Evolutionary conservation across 92 coral and sea anemone species (phyloP).

Genomic region (Blastomussa wellsi): DNA sequence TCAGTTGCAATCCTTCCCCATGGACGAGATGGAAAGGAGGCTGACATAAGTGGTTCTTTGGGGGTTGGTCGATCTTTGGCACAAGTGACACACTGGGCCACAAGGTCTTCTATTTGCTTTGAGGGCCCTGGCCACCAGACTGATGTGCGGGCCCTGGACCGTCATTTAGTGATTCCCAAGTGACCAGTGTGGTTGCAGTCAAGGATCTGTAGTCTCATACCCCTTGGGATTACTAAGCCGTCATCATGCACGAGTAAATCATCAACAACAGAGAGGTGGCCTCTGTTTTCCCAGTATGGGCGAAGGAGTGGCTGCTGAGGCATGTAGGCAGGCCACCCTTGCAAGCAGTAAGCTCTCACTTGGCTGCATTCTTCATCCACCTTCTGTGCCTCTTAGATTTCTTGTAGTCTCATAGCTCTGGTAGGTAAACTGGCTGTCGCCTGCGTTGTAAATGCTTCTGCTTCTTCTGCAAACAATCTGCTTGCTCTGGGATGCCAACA

Average conservation of each 20-base stretch:
- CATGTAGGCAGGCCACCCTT: constrained; percentile 70
- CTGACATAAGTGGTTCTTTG: constrained; percentile 56
- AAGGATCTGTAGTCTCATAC: constrained; percentile 54
- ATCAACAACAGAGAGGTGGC: constrained; percentile 52
- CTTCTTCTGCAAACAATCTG: constrained; percentile 44
- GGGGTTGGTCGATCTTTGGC: constrained; percentile 33
- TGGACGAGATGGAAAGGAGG: constrained; percentile 36
- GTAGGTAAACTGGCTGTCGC: no score
- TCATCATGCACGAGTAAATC: constrained; percentile 53
- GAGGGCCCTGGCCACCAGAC: constrained; percentile 20
- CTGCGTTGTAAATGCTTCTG: constrained; percentile 16
- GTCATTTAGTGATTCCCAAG: constrained; percentile 50
- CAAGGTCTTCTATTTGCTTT: constrained; percentile 13
- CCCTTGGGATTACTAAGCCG: constrained; percentile 56
- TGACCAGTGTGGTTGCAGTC: constrained; percentile 62
- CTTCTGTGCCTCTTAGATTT: constrained; percentile 49
- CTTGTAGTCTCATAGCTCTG: no score
- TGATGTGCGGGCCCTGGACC: constrained; percentile 59
- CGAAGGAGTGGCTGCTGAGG: constrained; percentile 51
- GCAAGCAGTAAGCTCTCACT: constrained; percentile 40
- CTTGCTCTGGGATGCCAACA: constrained; percentile 47
- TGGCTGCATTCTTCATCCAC: constrained; percentile 53
- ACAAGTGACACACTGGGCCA: constrained; percentile 50
- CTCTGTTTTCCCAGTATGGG: constrained; percentile 58
- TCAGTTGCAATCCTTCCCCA: background rate